Conservation (phyloP, 2,888 invertebrate genomes). For the Synergus umbraculus region DNA sequence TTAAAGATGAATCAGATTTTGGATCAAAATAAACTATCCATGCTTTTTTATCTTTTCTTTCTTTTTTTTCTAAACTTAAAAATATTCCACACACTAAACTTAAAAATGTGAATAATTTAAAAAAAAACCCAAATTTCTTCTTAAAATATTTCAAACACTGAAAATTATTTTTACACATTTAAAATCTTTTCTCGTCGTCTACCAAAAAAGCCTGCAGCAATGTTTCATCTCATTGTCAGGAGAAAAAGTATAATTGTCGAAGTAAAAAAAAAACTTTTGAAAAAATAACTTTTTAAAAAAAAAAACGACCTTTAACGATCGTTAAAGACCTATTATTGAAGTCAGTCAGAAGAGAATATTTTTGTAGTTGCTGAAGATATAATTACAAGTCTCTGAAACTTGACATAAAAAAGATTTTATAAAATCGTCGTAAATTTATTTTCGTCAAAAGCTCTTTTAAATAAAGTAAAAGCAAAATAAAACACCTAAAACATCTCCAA, state of each 20-base stretch:
- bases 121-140: neutral
- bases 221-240: too few species aligned
- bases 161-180: neutral
- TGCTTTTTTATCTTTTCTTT: too few species aligned
- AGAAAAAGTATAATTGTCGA: too few species aligned
- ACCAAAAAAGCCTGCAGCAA: too few species aligned
- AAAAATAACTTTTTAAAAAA: neutral
- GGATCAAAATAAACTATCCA: too few species aligned
- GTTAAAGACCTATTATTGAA: neutral
- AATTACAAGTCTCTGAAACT: neutral
- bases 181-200: neutral
- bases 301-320: neutral
- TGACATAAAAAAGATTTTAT: neutral
- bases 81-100: too few species aligned
- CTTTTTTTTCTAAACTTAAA: too few species aligned
- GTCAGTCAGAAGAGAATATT: neutral
- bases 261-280: too few species aligned
- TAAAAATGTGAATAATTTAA: too few species aligned
- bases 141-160: neutral
- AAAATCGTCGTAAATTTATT: neutral
- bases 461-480: neutral
- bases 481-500: neutral
- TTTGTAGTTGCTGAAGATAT: neutral
- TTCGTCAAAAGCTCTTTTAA: neutral
- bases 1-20: too few species aligned